These are phyloP conservation scores for Tichodroma muraria DNA, from an alignment of 2,113 vertebrate genomes.

Conservation along the genomic window DNA sequence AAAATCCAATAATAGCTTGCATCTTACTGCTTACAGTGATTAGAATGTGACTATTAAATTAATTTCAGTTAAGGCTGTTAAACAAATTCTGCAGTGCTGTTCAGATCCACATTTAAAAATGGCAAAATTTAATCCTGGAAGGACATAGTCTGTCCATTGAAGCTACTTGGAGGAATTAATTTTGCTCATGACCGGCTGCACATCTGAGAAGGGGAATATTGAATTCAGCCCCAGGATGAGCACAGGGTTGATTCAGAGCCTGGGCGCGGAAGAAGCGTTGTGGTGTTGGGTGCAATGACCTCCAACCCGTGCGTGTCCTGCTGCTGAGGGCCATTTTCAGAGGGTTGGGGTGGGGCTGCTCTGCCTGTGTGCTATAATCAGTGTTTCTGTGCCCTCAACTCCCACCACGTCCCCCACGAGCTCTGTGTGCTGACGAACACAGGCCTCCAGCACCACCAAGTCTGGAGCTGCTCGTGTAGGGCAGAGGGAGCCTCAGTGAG, in stretches of 20 bases:
- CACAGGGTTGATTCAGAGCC: rapidly evolving
- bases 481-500: rapidly evolving
- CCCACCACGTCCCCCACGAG: rapidly evolving
- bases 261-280: rapidly evolving
- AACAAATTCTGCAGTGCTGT: background rate
- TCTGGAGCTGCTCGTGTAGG: background rate
- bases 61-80: background rate
- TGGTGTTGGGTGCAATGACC: rapidly evolving
- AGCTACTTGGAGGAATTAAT: background rate
- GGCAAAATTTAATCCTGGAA: background rate
- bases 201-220: background rate
- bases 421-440: rapidly evolving
- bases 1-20: background rate
- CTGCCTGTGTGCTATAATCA: background rate
- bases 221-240: background rate
- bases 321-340: background rate
- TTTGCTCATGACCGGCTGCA: background rate
- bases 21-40: background rate
- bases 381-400: background rate
- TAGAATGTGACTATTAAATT: background rate
- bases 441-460: rapidly evolving
- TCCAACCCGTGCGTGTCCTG: rapidly evolving
- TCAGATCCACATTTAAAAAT: background rate
- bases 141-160: background rate
- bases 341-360: background rate